Base-by-base conservation (phyloP, 2,797 vertebrate species). In the Myotis pilosus region DNA sequence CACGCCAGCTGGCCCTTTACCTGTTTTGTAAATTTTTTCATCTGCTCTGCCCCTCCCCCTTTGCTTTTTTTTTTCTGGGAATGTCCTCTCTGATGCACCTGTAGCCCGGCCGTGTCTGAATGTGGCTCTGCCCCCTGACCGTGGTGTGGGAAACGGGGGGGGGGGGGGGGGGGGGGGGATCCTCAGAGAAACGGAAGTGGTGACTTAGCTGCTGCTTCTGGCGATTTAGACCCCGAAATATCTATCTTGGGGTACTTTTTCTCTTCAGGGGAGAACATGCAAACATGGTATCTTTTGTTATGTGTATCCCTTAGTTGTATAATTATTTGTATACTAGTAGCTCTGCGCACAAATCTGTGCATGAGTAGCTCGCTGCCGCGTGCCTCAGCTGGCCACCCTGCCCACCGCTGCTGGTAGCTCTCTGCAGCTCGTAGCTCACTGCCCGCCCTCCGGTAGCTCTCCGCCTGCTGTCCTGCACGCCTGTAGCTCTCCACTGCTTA, bases 21-120 rank as follows among this genome's bases (percentile, higher is more conserved):
- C 30, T 72, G 3, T 20, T 82, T 69, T 57, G 66, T 11, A 8
- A 41, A 25, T 30, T 3, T 23, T 4, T 69, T 68, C 55, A 49
- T 12, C 4, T 78, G 3, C 13, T 64, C 38, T 74, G 2, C 3
- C 49, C 3, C 3, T 20, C 5, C 1, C 20, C 2, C 0, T 30
- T 1, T 2, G 38, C 11, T 72, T 13, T 9, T 60, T 41, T 75
- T 30, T 72, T 89, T 36, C 71, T 60, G 51, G 23, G 1, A 60
- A 11, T 11, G 1, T 13, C 17, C 4, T 51, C 11, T 55, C 20
- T 0, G 5, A 9, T 44, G 12, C 86, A 2, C 1, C 12, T 6
- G n/a, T 1, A n/a, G 1, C 44, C 51, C 9, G 8, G 23, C 13
- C 8, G 0, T 51, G 16, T 8, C 33, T 49, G 36, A 68, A 6